Percentiles rank a stretch among this genome's conserved stretches.
These are phyloP conservation scores for Liolophura sinensis DNA, from an alignment of 1,140 invertebrate genomes.

Conservation along the genomic window DNA sequence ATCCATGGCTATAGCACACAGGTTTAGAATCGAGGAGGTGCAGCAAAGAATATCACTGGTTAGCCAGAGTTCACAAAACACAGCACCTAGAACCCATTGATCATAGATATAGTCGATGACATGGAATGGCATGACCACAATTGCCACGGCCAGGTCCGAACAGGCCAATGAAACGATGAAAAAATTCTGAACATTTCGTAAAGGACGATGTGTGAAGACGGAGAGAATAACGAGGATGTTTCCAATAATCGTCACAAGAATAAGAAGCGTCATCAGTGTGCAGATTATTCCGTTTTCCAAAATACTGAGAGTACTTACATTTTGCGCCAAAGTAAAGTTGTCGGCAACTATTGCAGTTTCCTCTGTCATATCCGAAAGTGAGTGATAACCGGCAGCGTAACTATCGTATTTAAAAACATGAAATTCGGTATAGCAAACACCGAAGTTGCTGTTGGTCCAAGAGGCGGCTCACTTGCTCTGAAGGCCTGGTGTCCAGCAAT, in stretches of 20 bases:
- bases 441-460: too few species aligned
- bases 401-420: too few species aligned
- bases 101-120: slow-evolving; percentile 84
- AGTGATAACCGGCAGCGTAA: too few species aligned
- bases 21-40: slow-evolving; percentile 92
- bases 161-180: slow-evolving; percentile 95
- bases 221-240: slow-evolving; percentile 93
- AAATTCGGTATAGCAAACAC: too few species aligned
- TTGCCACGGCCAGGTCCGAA: slow-evolving; percentile 90
- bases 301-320: too few species aligned
- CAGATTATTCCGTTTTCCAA: too few species aligned
- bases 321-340: too few species aligned
- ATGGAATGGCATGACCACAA: slow-evolving; percentile 94
- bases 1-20: slow-evolving; percentile 87
- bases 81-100: slow-evolving; percentile 84
- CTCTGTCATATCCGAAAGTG: too few species aligned
- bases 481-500: too few species aligned
- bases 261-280: slow-evolving; percentile 64
- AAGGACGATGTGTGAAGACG: slow-evolving; percentile 91
- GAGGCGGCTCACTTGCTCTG: too few species aligned
- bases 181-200: slow-evolving; percentile 95
- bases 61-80: slow-evolving; percentile 92
- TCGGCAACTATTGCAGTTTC: too few species aligned
- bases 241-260: slow-evolving; percentile 78
- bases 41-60: slow-evolving; percentile 94